Evolutionary conservation across 2,888 invertebrate species (phyloP).

Genomic region (Dyspetes luteomarginatus): DNA sequence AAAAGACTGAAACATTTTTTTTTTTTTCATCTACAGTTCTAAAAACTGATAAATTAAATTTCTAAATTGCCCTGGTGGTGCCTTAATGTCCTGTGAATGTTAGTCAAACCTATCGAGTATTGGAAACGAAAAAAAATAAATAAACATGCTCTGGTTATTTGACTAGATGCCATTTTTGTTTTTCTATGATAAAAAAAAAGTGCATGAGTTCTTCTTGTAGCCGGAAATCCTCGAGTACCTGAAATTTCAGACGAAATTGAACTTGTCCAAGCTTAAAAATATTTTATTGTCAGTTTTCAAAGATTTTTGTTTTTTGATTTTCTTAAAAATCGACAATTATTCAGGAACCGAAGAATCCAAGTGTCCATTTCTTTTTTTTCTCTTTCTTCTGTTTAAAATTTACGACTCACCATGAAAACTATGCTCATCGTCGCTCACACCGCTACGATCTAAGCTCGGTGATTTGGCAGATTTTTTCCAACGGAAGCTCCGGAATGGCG

Average conservation of each 20-base stretch:
- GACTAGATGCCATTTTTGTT: conserved; percentile 39
- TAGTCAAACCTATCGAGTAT: conserved; percentile 24
- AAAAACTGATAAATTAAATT: not conserved
- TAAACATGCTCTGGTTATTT: conserved; percentile 40
- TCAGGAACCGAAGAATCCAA: conserved; percentile 17
- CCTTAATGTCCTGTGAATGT: conserved; percentile 43
- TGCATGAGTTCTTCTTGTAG: conserved; percentile 12
- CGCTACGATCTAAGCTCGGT: conserved; percentile 87
- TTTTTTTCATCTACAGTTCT: not conserved
- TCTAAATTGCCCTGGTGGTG: conserved; percentile 3
- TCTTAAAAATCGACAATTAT: not conserved
- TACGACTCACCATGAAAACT: conserved; percentile 83
- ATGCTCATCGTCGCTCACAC: conserved; percentile 93
- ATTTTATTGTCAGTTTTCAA: conserved; percentile 1
- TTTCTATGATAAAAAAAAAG: not conserved
- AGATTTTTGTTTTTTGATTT: not conserved
- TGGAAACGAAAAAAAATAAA: not conserved
- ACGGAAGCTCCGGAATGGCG: conserved; percentile 96
- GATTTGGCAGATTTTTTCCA: conserved; percentile 91
- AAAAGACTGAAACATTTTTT: not conserved
- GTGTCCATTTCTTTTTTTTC: not conserved
- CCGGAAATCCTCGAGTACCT: not conserved
- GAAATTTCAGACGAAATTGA: conserved; percentile 1
- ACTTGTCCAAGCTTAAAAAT: not conserved
- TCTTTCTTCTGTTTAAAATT: not conserved